Base-by-base conservation (phyloP, 1,140 invertebrate genomes). In the Camponotus vicinus region DNA sequence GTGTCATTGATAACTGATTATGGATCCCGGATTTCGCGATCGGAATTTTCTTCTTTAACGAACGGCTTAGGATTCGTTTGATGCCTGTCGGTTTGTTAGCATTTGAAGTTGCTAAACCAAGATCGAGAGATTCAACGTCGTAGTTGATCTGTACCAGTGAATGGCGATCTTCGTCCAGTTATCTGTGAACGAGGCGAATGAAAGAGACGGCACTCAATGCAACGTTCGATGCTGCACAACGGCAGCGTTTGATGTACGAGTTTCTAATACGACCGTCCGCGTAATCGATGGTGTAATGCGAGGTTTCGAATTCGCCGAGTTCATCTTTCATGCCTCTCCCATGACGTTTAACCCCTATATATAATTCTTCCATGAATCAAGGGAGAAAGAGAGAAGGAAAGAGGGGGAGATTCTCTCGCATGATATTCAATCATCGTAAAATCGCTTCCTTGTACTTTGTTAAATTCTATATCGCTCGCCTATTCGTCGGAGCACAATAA, bases 201-300 rank as follows among this genome's bases (percentile, higher is more conserved):
- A 52, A 52, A 52, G 49, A 61, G 21, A 69, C 37, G 40, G 52
- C 40, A 37, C 52, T 75, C 32, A n/a, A n/a, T 59, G 18, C 55
- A 34, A 9, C 34, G 42, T 34, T 27, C 34, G 32, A 21, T 57
- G n/a, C 34, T 59, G n/a, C n/a, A 59, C 55, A 21, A 75, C 55
- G 21, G 73, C 55, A 15, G 73, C 37, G 34, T 61, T 76, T 37
- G 73, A 55, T 76, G 37, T 76, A 76, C 34, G 55, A 61, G 34
- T 76, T 76, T 76, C 73, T 55, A 76, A 76, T 76, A 76, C 55
- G 55, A 55, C 37, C 37, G 59, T 76, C 37, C n/a, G 52, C 73
- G 37, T 76, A 76, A 76, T 76, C 73, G 73, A 61, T 76, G 73
- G 73, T 37, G 73, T 76, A 76, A 76, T 76, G 37, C 15, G 34